Evolutionary conservation across 2,888 invertebrate species (phyloP).

Genomic region (Ophioninae sp.): DNA sequence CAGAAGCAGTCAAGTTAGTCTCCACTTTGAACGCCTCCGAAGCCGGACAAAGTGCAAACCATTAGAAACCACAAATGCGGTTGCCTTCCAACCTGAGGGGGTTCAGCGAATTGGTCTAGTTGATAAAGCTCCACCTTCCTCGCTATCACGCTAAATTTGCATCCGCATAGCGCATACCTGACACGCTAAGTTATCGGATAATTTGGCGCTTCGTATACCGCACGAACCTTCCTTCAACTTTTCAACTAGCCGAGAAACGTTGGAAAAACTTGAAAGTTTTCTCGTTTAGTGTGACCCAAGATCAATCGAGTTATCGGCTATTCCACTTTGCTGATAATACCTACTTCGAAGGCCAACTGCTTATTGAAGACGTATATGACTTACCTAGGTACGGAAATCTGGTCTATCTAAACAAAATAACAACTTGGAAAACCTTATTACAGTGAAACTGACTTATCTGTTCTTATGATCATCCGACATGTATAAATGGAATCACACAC

Average conservation of each 20-base stretch:
- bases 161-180: conserved; percentile 11
- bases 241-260: conserved; percentile 34
- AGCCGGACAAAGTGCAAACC: conserved; percentile 31
- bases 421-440: too few species aligned
- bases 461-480: too few species aligned
- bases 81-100: conserved; percentile 37
- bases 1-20: background rate
- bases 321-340: background rate
- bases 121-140: conserved; percentile 15
- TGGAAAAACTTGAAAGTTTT: conserved; percentile 11
- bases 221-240: conserved; percentile 24
- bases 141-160: conserved; percentile 20
- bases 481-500: too few species aligned
- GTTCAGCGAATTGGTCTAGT: conserved; percentile 38
- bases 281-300: background rate
- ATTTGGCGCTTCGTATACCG: conserved; percentile 23
- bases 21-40: conserved; percentile 2
- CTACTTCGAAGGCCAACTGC: background rate
- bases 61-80: conserved; percentile 54
- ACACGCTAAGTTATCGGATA: conserved; percentile 23
- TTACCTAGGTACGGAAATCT: background rate
- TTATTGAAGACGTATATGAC: background rate
- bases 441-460: too few species aligned
- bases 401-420: too few species aligned
- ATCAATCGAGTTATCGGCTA: background rate